Evolutionary conservation across 1,140 invertebrate species (phyloP), one percentile per base, ranked within the genome.

Genomic region (Drosophila takahashii): DNA sequence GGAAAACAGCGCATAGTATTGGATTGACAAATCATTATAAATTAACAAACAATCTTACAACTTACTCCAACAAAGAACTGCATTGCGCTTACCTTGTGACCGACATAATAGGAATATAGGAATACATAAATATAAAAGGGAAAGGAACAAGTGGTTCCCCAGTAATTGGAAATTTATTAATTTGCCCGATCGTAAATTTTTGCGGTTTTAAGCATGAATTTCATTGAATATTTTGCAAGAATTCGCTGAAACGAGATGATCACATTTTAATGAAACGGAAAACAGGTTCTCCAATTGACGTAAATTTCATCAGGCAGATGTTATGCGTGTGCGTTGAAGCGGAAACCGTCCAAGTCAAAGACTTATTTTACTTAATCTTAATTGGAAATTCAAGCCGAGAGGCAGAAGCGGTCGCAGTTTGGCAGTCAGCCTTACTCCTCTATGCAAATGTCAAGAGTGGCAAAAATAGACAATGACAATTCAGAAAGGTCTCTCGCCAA

Each of bases 361-460:
- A 67, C 52, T 54, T 51, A 85, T 78, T 62, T 77, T 76, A 71
- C 73, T 72, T 78, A 67, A 83, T 83, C 85, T 87, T 87, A 79
- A 79, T 86, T 86, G 83, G 67, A 86, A 86, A 86, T 87, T 65
- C 53, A 64, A 62, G 42, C 36, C 66, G 27, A 47, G 42, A 34
- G 32, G 22, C 42, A 51, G 45, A 41, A n/a, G 34, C 22, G 36
- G 26, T 6, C 27, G 39, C 39, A 41, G 39, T 41, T 41, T n/a
- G 39, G 57, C 56, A 76, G 70, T 44, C 53, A 59, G 56, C 64
- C 58, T 62, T 65, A 71, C 81, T 85, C 73, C 81, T 78, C 81
- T 81, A 81, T 67, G 83, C 81, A 86, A 86, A 86, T 86, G 83
- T 86, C 81, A 86, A 86, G 79, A 76, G 83, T 86, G 81, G 83